A percentile compares a stretch with the other conserved stretches of the same genome.
These are phyloP conservation scores for Penaeus chinensis DNA, from an alignment of 1,140 invertebrate genomes.

Conservation along the genomic window DNA sequence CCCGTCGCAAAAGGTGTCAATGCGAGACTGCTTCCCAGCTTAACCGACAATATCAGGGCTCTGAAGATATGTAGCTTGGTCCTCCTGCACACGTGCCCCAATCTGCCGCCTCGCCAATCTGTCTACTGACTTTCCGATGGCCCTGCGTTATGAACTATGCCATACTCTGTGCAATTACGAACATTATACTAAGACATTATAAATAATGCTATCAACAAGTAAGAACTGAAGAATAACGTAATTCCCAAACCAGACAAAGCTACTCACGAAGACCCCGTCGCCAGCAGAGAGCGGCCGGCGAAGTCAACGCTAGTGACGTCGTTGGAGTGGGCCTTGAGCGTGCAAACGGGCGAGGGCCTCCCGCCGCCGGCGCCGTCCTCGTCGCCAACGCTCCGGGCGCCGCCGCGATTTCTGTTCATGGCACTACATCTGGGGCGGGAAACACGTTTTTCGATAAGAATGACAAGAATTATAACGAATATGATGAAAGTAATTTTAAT, in stretches of 20 bases:
- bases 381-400: constrained; percentile 7
- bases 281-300: constrained; percentile 72
- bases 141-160: too few relatives aligned
- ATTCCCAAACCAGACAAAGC: not conserved
- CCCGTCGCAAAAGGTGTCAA: too few relatives aligned
- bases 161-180: too few relatives aligned
- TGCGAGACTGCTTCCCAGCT: too few relatives aligned
- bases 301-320: constrained; percentile 78
- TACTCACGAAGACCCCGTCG: constrained; percentile 76
- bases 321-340: constrained; percentile 72
- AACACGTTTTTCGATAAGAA: not conserved
- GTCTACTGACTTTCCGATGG: too few relatives aligned
- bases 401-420: constrained; percentile 19
- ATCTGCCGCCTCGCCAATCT: too few relatives aligned
- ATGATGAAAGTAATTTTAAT: not conserved
- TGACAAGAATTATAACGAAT: not conserved
- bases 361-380: constrained; percentile 9
- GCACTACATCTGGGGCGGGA: constrained; percentile 28
- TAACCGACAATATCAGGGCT: too few relatives aligned
- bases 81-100: too few relatives aligned
- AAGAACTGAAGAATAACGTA: not conserved
- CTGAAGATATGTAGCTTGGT: too few relatives aligned
- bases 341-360: constrained; percentile 57
- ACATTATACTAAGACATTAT: too few relatives aligned
- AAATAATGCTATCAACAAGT: too few relatives aligned